Evolutionary conservation across 2,797 vertebrate species (phyloP), one percentile per base, ranked within the genome.

Genomic region (Odontamblyopus rebecca): DNA sequence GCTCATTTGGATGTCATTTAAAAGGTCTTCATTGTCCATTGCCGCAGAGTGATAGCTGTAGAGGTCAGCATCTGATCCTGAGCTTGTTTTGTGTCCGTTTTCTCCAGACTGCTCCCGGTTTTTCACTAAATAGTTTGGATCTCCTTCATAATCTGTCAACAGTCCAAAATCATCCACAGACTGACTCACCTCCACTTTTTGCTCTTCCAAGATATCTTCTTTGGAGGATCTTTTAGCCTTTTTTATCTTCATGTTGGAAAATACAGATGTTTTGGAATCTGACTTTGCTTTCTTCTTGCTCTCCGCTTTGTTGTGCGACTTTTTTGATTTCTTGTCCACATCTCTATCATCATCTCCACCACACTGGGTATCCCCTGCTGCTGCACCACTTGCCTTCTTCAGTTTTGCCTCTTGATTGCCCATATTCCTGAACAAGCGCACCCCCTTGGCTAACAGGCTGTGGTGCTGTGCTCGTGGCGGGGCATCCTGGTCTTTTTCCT

Each of bases 41-140:
- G 95, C 93, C 0, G 95, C 96, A 3, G 97, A 99, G 89, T 99
- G 96, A 87, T 96, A 99, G 91, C 97, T 99, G 83, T 96, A 96
- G 76, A 97, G 93, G 87, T 99, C 97, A 5, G 93, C 95, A 70
- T 99, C 97, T 0, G 97, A 99, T 61, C 94, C 96, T 0, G 96
- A 99, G 79, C 96, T 96, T 62, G 92, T 93, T 86, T 94, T 95
- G 81, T 93, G 93, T 88, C 92, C 94, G 76, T 89, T 93, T 0
- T 61, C 73, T 16, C 86, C 81, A 65, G 91, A 91, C 68, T 90
- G 92, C 30, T 75, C 83, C 72, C 83, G 80, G 82, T 93, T 94
- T 70, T 85, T 59, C 26, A 82, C 83, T 69, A 93, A 80, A 78
- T 70, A 79, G 85, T 84, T 90, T 61, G 85, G 83, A 72, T 95